Evolutionary conservation across 2,888 invertebrate species (phyloP).

Genomic region (Eulithis testata): DNA sequence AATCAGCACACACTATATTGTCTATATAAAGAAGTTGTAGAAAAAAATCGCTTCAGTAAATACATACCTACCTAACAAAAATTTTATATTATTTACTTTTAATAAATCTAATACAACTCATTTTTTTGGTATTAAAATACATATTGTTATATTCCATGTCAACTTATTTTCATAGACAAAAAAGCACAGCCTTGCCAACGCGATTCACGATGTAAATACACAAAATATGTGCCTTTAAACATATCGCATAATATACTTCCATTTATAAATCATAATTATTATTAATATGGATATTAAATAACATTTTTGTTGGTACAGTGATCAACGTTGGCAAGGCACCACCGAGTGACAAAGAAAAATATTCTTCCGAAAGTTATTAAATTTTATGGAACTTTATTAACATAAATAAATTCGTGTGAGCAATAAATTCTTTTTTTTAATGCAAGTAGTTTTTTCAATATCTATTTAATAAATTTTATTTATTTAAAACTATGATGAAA

Average conservation of each 20-base stretch:
- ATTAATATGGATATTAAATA: conserved; percentile 38
- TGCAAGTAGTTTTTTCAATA: too few species aligned
- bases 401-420: conserved; percentile 4
- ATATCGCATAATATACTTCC: conserved; percentile 39
- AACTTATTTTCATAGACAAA: conserved; percentile 32
- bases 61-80: conserved; percentile 4
- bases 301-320: conserved; percentile 73
- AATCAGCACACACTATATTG: conserved; percentile 15
- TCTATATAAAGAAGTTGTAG: conserved; percentile 20
- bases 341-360: conserved; percentile 54
- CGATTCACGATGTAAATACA: conserved; percentile 74
- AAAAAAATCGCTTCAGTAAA: too few species aligned
- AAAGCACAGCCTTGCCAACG: conserved; percentile 73
- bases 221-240: conserved; percentile 65
- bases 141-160: background rate
- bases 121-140: background rate
- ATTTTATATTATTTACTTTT: background rate
- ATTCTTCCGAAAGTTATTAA: conserved; percentile 54
- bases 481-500: background rate
- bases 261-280: conserved; percentile 27
- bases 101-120: too few species aligned
- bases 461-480: background rate
- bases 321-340: conserved; percentile 72
- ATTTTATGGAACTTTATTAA: conserved; percentile 8
- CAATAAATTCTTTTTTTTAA: conserved; percentile 10